Evolutionary conservation across 1,140 invertebrate genomes (phyloP).

Genomic region (Hyposmocoma kahamanoa): DNA sequence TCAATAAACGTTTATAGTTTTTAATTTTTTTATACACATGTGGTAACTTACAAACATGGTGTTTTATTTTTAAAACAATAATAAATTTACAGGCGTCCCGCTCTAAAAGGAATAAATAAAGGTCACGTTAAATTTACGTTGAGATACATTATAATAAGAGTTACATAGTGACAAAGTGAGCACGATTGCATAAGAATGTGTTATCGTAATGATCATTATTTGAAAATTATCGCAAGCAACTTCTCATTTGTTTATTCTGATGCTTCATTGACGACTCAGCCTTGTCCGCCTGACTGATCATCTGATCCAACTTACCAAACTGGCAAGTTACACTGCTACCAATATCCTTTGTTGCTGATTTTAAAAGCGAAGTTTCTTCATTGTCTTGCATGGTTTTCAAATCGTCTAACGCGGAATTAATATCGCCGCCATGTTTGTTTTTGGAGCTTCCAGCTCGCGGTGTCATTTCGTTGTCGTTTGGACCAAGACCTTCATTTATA

Average conservation of each 20-base stretch:
- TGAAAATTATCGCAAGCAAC: constrained; percentile 74
- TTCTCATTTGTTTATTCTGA: constrained; percentile 83
- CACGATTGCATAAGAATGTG: constrained; percentile 1
- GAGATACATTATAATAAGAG: no score
- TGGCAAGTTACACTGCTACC: constrained; percentile 76
- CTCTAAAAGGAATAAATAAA: no score
- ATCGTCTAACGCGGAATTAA: constrained; percentile 68
- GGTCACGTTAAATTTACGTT: no score
- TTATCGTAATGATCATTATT: background rate
- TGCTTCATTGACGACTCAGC: constrained; percentile 78
- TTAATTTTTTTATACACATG: no score
- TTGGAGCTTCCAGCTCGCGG: constrained; percentile 29
- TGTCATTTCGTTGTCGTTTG: constrained; percentile 57
- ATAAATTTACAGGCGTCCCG: no score
- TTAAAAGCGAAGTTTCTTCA: constrained; percentile 36
- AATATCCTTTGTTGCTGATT: constrained; percentile 64
- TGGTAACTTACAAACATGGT: no score
- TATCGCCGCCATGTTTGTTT: constrained; percentile 38
- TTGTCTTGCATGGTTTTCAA: constrained; percentile 57
- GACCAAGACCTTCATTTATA: constrained; percentile 47
- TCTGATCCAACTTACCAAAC: constrained; percentile 76
- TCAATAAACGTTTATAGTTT: no score
- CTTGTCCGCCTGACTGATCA: constrained; percentile 80
- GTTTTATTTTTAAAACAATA: no score
- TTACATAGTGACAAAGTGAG: no score